phyloP scores from a whole-genome alignment of 2,888 invertebrate genomes.

The Lepidonotus clava region DNA sequence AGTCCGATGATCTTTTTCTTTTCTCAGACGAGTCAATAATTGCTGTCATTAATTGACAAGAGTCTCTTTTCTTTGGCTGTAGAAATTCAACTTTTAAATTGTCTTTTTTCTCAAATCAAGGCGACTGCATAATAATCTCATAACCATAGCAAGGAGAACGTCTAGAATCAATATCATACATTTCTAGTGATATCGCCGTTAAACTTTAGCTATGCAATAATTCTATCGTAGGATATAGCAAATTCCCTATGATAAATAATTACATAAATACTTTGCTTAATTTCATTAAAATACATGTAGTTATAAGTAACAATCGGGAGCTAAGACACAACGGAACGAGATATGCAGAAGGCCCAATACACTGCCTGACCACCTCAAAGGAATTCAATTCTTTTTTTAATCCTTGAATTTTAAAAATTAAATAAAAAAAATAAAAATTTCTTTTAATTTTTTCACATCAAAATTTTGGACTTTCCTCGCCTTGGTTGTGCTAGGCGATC shows the following conservation, averaged over 20 bases:
- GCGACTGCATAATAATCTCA: no score
- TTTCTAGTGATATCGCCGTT: no score
- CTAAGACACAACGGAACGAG: not conserved
- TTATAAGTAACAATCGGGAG: not conserved
- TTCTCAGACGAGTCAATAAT: not conserved
- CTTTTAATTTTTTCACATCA: no score
- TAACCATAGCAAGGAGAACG: no score
- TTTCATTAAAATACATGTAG: no score
- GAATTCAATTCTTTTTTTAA: no score
- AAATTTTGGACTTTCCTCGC: no score
- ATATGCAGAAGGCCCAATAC: no score
- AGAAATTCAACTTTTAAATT: not conserved
- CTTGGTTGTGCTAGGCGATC: no score
- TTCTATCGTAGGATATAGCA: not conserved
- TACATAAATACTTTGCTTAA: not conserved
- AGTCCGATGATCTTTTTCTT: not conserved
- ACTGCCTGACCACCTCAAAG: no score
- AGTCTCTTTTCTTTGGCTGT: not conserved
- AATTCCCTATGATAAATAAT: not conserved
- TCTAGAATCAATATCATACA: not conserved
- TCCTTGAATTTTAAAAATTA: no score
- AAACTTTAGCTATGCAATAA: slow-evolving; percentile 5
- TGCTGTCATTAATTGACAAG: not conserved
- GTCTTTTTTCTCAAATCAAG: not conserved
- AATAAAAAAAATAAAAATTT: no score